A percentile compares a stretch with the other conserved stretches of the same genome.
phyloP scores from a whole-genome alignment of 2,797 vertebrate genomes.

The Leptoclinus maculatus region DNA sequence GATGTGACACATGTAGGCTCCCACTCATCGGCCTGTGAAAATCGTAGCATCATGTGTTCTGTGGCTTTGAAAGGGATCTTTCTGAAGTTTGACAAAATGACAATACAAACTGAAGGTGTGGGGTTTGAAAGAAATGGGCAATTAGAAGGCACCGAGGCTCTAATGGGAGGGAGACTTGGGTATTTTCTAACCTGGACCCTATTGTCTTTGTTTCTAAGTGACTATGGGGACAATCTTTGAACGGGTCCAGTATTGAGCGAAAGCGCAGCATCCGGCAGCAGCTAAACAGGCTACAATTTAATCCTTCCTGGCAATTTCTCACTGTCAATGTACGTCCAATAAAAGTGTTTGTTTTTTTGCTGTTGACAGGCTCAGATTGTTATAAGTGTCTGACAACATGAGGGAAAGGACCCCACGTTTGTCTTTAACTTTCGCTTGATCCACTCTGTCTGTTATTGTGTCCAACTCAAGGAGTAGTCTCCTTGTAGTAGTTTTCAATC shows the following conservation, averaged over 20 bases:
- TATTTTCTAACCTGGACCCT: background rate
- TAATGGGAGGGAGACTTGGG: background rate
- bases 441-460: too few relatives aligned
- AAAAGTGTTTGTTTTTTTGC: too few relatives aligned
- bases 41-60: background rate
- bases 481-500: too few relatives aligned
- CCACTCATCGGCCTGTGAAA: background rate
- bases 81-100: background rate
- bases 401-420: too few relatives aligned
- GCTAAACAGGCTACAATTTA: background rate
- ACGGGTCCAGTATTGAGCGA: background rate
- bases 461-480: too few relatives aligned
- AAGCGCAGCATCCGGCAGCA: rapidly evolving
- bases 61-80: background rate
- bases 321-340: too few relatives aligned
- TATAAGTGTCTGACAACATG: too few relatives aligned
- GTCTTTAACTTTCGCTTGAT: too few relatives aligned
- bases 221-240: background rate
- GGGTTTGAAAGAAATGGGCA: background rate
- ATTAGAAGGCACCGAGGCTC: background rate
- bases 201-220: background rate
- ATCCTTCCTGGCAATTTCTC: background rate
- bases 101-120: too few relatives aligned
- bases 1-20: background rate
- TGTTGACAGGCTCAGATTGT: too few relatives aligned